Conservation (phyloP, 2,797 vertebrate genomes). For the Eremophila alpestris region DNA sequence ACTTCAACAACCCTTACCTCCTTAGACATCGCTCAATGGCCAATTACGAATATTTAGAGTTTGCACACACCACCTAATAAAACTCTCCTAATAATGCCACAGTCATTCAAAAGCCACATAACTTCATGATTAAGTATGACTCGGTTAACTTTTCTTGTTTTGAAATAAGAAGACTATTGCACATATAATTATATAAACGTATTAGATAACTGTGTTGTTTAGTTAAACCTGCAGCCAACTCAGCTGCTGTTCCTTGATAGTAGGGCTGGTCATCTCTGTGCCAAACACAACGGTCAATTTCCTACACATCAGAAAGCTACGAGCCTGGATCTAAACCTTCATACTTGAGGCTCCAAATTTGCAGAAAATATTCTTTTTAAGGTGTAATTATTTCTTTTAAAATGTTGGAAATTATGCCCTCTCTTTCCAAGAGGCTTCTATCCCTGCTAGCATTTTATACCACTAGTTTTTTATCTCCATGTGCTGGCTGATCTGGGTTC, state of each 20-base stretch:
- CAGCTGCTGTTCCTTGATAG: not conserved
- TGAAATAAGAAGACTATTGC: not conserved
- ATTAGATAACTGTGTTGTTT: not conserved
- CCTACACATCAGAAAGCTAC: not conserved
- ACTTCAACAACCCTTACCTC: not conserved
- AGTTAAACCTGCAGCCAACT: not conserved
- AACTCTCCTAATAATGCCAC: not conserved
- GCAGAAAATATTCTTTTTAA: not conserved
- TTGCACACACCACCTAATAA: not conserved
- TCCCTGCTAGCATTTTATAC: not conserved
- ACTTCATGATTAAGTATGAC: not conserved
- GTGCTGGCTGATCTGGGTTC: not conserved
- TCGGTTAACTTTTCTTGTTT: not conserved
- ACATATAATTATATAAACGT: accelerated
- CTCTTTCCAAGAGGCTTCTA: not conserved
- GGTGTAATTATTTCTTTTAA: not conserved
- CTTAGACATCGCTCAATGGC: not conserved
- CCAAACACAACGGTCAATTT: not conserved
- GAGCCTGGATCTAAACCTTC: not conserved
- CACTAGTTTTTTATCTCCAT: not conserved
- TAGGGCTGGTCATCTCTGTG: not conserved
- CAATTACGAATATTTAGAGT: not conserved
- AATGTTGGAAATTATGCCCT: not conserved
- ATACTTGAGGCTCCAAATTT: not conserved
- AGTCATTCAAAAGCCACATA: not conserved